Evolutionary conservation across 2,888 invertebrate genomes (phyloP).

Genomic region (Polia nebulosa): DNA sequence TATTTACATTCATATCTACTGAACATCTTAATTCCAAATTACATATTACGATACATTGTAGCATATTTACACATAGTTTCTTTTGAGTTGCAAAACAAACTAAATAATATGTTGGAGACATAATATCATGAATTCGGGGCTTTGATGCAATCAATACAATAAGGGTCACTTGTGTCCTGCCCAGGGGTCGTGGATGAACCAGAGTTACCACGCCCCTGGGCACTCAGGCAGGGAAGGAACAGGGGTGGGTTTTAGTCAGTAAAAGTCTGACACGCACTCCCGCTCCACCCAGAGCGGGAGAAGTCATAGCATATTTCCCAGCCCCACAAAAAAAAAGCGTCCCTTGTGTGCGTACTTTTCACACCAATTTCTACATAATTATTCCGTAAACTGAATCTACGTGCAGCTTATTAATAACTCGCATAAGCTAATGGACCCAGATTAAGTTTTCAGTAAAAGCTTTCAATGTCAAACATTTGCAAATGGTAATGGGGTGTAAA

Average conservation of each 20-base stretch:
- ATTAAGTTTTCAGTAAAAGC: constrained; percentile 62
- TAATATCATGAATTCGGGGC: not conserved
- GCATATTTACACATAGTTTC: not conserved
- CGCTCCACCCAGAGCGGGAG: too few relatives aligned
- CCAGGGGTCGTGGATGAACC: too few relatives aligned
- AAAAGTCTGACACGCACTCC: too few relatives aligned
- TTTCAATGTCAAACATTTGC: constrained; percentile 57
- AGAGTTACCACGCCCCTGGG: too few relatives aligned
- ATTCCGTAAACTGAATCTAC: not conserved
- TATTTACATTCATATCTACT: constrained; percentile 38
- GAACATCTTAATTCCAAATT: constrained; percentile 30
- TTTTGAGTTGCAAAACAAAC: not conserved
- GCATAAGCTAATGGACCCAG: constrained; percentile 24
- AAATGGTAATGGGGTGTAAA: constrained; percentile 75
- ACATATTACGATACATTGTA: constrained; percentile 5
- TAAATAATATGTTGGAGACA: not conserved
- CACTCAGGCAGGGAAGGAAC: too few relatives aligned
- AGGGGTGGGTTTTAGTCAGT: too few relatives aligned
- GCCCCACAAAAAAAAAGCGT: not conserved
- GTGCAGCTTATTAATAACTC: not conserved
- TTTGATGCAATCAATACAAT: not conserved
- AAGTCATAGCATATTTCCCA: not conserved
- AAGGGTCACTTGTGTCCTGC: too few relatives aligned
- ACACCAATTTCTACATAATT: not conserved
- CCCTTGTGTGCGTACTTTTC: not conserved